Evolutionary conservation across 2,113 vertebrate species (phyloP), one percentile per base, ranked within the genome.

Genomic region (Chaetodon auriga): DNA sequence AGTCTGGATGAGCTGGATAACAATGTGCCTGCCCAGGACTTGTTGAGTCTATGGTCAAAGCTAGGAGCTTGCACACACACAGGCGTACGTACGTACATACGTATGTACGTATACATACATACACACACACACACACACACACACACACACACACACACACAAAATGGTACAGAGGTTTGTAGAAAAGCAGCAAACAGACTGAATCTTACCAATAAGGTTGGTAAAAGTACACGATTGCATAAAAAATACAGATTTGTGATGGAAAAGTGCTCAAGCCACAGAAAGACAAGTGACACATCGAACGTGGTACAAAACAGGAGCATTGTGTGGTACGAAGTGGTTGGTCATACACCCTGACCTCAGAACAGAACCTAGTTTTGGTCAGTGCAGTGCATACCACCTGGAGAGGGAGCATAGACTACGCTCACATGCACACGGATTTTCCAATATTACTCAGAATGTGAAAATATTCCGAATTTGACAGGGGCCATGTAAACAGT

Each of bases 161-260:
- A 43, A 21, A n/a, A 25, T 10, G 14, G 51, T 76, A 69, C n/a
- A 61, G 70, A 72, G 14, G 48, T 70, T 15, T 78, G 70, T 80
- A 73, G 12, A 87, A 81, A 84, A 82, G 75, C 68, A 87, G 68
- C 74, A 69, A 45, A 62, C 53, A 87, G 45, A 80, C 38, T 49
- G 21, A 49, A 71, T 35, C 21, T 64, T 41, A 49, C 46, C 41
- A 75, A 7, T 36, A 25, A 72, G 30, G 23, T 55, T 65, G 51
- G 46, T 65, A 49, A 80, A 90, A 19, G 16, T 75, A 81, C 48
- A 72, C 11, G 49, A 54, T 65, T 86, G 66, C 68, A 80, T 79
- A 76, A 84, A 69, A 78, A 72, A 30, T 64, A 82, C 64, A 72
- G 54, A 80, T 83, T 72, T 57, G 62, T 57, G 68, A 86, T 43